phyloP scores from a whole-genome alignment of 2,888 invertebrate species.

The Galerucella calmariensis region DNA sequence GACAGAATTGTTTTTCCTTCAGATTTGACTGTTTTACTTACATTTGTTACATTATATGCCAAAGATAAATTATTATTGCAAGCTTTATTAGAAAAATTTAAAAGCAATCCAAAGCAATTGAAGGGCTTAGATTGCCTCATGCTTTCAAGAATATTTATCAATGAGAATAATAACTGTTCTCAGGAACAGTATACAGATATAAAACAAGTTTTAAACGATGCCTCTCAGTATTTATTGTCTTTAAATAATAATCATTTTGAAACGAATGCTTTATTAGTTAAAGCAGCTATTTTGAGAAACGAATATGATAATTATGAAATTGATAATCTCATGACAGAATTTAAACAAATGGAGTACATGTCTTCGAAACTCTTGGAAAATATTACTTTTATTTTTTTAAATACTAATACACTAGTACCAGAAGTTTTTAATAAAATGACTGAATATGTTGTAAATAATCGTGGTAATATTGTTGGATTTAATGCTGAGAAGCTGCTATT shows the following conservation, averaged over 20 bases:
- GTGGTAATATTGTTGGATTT: conserved; percentile 65
- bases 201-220: conserved; percentile 39
- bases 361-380: conserved; percentile 66
- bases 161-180: conserved; percentile 26
- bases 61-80: conserved; percentile 40
- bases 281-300: conserved; percentile 57
- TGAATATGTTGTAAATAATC: conserved; percentile 64
- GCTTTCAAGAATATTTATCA: conserved; percentile 36
- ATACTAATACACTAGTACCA: conserved; percentile 64
- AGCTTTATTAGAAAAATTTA: conserved; percentile 54
- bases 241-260: conserved; percentile 25
- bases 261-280: conserved; percentile 46
- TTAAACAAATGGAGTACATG: conserved; percentile 57
- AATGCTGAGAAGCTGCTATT: conserved; percentile 67
- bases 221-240: conserved; percentile 37
- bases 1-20: conserved; percentile 61
- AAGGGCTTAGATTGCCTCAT: conserved; percentile 34
- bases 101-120: conserved; percentile 36
- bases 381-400: conserved; percentile 62
- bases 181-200: conserved; percentile 38
- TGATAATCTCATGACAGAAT: conserved; percentile 60
- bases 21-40: conserved; percentile 57
- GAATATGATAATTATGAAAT: conserved; percentile 57
- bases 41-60: conserved; percentile 41
- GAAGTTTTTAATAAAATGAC: conserved; percentile 65